A percentile compares a stretch with the other conserved stretches of the same genome.
These are phyloP conservation scores for Scaptomyza tumidula DNA, from an alignment of 2,888 invertebrate species.

Conservation along the genomic window DNA sequence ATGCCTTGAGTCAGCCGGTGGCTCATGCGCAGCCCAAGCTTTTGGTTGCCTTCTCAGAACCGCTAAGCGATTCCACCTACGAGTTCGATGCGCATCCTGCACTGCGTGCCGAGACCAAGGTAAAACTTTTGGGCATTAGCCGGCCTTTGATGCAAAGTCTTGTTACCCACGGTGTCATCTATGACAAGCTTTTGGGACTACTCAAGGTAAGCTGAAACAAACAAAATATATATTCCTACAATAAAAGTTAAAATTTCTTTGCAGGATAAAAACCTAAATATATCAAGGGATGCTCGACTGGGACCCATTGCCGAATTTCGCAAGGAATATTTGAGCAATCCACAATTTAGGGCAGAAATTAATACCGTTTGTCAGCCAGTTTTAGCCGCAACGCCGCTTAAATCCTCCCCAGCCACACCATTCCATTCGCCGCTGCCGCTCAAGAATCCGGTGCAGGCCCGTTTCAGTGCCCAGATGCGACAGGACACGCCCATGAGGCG, in stretches of 20 bases:
- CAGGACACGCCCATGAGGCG: slow-evolving; percentile 84
- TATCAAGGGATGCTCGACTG: slow-evolving; percentile 86
- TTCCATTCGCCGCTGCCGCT: slow-evolving; percentile 83
- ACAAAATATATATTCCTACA: background rate
- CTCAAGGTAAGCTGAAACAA: slow-evolving; percentile 83
- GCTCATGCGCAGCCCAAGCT: slow-evolving; percentile 69
- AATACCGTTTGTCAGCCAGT: slow-evolving; percentile 83
- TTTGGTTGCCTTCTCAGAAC: slow-evolving; percentile 80
- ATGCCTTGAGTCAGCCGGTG: slow-evolving; percentile 58
- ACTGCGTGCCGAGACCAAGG: slow-evolving; percentile 67
- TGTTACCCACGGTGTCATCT: slow-evolving; percentile 86
- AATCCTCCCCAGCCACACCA: slow-evolving; percentile 52
- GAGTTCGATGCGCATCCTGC: slow-evolving; percentile 62
- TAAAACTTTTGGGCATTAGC: slow-evolving; percentile 86
- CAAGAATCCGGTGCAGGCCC: slow-evolving; percentile 74
- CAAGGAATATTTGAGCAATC: slow-evolving; percentile 86
- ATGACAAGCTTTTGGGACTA: slow-evolving; percentile 86
- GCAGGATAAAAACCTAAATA: slow-evolving; percentile 86
- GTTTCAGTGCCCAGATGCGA: slow-evolving; percentile 78
- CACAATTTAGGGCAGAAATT: slow-evolving; percentile 86
- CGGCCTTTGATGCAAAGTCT: slow-evolving; percentile 86
- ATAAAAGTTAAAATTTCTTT: slow-evolving; percentile 66
- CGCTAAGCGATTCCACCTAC: slow-evolving; percentile 67
- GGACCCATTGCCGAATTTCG: slow-evolving; percentile 87
- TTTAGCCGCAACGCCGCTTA: slow-evolving; percentile 39